Conservation (phyloP, 2,797 vertebrate genomes). For the Macropodus opercularis region DNA sequence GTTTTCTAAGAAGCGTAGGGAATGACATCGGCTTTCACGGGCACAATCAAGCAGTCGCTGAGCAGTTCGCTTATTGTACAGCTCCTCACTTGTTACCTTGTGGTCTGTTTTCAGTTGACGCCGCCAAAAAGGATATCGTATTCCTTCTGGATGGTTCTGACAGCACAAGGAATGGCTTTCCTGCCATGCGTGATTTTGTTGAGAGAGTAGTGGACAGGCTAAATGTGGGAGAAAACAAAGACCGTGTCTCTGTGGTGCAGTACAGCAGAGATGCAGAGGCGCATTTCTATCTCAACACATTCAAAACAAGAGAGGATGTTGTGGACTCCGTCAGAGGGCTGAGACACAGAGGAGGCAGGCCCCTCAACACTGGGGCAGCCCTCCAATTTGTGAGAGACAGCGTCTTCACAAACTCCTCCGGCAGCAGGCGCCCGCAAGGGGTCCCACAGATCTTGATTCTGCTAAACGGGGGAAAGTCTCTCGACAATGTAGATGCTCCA, state of each 20-base stretch:
- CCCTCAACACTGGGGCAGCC: slow-evolving; percentile 65
- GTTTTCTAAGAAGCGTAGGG: too few species aligned
- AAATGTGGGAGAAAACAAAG: slow-evolving; percentile 35
- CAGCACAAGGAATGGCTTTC: too few species aligned
- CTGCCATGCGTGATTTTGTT: too few species aligned
- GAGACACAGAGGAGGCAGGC: slow-evolving; percentile 52
- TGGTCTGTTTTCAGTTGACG: too few species aligned
- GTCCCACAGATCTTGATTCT: slow-evolving; percentile 56
- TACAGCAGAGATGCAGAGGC: slow-evolving; percentile 1
- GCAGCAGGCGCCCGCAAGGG: slow-evolving; percentile 56
- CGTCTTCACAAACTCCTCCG: slow-evolving; percentile 37
- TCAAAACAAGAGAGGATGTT: slow-evolving; percentile 37
- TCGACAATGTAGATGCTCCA: slow-evolving; percentile 38
- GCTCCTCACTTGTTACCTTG: too few species aligned
- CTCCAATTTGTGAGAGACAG: slow-evolving; percentile 44
- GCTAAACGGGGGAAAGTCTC: slow-evolving; percentile 56
- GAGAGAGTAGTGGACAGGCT: background rate
- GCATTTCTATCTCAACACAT: slow-evolving; percentile 14
- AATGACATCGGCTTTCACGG: too few species aligned
- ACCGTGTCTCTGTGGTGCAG: slow-evolving; percentile 36
- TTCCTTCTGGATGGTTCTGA: slow-evolving; percentile 87
- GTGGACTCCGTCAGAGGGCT: slow-evolving; percentile 46
- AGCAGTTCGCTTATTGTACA: too few species aligned
- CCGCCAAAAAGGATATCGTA: slow-evolving; percentile 88
- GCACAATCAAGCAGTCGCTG: too few species aligned